A percentile compares a stretch with the other conserved stretches of the same genome.
phyloP scores from a whole-genome alignment of 2,797 vertebrate species.

The Ctenosaura bakeri region DNA sequence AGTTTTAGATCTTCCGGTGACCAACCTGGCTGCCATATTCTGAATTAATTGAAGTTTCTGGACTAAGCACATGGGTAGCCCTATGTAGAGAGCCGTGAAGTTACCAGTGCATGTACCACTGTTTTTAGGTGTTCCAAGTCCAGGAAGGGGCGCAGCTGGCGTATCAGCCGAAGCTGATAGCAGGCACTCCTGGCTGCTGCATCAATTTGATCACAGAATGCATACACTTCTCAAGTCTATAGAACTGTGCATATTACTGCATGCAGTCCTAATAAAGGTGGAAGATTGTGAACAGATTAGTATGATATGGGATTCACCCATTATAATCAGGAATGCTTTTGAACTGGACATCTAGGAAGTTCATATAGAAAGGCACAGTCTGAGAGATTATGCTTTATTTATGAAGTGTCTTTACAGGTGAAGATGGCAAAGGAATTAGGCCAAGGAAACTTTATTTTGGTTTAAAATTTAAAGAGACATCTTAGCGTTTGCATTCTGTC shows the following conservation, averaged over 20 bases:
- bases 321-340: conserved; percentile 4
- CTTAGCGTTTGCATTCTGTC: too few relatives aligned
- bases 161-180: too few relatives aligned
- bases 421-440: neutral
- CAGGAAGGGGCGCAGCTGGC: too few relatives aligned
- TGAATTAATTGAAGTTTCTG: too few relatives aligned
- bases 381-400: neutral
- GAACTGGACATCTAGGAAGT: neutral
- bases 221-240: neutral
- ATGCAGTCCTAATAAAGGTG: neutral
- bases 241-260: neutral
- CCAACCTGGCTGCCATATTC: too few relatives aligned
- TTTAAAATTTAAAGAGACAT: too few relatives aligned
- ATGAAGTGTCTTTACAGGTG: neutral
- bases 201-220: neutral
- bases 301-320: neutral
- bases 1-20: too few relatives aligned
- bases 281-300: neutral
- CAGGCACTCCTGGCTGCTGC: too few relatives aligned
- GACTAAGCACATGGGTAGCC: too few relatives aligned
- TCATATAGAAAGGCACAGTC: neutral
- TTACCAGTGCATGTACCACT: too few relatives aligned
- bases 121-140: too few relatives aligned
- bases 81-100: too few relatives aligned
- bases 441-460: neutral